Percentiles rank a stretch among this genome's conserved stretches.
Evolutionary conservation across 1,140 invertebrate species (phyloP).

Genomic region (Aradophagus sp.): DNA sequence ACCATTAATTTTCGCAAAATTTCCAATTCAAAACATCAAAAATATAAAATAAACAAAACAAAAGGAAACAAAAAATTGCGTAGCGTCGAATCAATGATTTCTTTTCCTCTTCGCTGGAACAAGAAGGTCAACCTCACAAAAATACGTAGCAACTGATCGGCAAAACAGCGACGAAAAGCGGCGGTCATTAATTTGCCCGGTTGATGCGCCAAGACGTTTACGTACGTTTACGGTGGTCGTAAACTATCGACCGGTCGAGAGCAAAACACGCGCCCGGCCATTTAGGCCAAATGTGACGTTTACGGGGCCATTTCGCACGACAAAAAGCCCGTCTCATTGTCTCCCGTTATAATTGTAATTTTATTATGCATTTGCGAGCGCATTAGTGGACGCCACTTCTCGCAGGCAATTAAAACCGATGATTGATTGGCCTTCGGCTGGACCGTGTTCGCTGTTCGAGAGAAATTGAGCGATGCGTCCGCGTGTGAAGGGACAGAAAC

Average conservation of each 20-base stretch:
- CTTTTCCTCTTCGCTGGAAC: no score
- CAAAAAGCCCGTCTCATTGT: conserved; percentile 37
- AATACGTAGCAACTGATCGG: no score
- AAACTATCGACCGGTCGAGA: conserved; percentile 36
- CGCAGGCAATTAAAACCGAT: conserved; percentile 66
- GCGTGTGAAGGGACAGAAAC: no score
- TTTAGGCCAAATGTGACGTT: conserved; percentile 44
- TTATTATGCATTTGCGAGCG: conserved; percentile 51
- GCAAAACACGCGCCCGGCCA: conserved; percentile 27
- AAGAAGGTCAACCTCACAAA: no score
- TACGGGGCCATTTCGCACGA: conserved; percentile 6
- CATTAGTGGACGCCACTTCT: conserved; percentile 64
- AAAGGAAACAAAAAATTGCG: no score
- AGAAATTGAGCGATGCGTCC: conserved; percentile 44
- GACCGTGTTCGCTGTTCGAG: conserved; percentile 29
- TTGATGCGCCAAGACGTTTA: conserved; percentile 32
- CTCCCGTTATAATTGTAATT: conserved; percentile 45
- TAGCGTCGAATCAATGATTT: no score
- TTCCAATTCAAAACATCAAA: no score
- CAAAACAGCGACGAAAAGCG: conserved; percentile 8
- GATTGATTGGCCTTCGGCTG: conserved; percentile 62
- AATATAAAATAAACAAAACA: no score
- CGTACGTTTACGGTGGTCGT: conserved; percentile 29
- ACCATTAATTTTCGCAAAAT: no score
- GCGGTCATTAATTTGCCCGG: conserved; percentile 24